phyloP scores from a whole-genome alignment of 2,888 invertebrate genomes.

The Lysandra coridon region DNA sequence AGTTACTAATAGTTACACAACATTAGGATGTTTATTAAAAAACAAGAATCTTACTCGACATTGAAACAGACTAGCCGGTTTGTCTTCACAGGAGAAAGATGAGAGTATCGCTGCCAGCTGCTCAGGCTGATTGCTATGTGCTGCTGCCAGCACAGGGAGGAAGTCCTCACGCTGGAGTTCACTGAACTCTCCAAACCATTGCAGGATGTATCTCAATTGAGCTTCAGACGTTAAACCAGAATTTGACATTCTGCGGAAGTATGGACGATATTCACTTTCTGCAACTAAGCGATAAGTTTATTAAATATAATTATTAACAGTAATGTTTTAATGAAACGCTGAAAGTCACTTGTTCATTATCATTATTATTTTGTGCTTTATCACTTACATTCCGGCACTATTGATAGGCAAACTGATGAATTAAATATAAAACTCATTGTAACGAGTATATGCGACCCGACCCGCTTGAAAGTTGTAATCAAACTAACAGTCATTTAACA shows the following conservation, averaged over 20 bases:
- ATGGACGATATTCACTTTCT: conserved; percentile 54
- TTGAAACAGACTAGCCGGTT: conserved; percentile 90
- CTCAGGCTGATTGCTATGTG: conserved; percentile 84
- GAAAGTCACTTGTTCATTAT: background rate
- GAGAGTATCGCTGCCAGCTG: conserved; percentile 86
- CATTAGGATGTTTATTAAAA: background rate
- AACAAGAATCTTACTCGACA: conserved; percentile 83
- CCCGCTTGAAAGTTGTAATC: conserved; percentile 39
- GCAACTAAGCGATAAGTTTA: conserved; percentile 38
- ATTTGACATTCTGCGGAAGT: conserved; percentile 74
- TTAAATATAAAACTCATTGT: conserved; percentile 50
- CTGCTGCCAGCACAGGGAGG: conserved; percentile 85
- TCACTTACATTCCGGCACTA: conserved; percentile 58
- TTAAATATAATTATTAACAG: background rate
- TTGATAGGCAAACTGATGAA: conserved; percentile 61
- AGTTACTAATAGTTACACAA: background rate
- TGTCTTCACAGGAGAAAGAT: conserved; percentile 84
- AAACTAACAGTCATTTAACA: conserved; percentile 45
- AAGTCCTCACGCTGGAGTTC: conserved; percentile 93
- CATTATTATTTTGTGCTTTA: background rate
- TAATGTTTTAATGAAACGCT: background rate
- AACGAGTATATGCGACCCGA: conserved; percentile 36
- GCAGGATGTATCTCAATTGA: conserved; percentile 89
- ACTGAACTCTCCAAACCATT: conserved; percentile 95
- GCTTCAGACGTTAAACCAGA: conserved; percentile 83